Evolutionary conservation across 2,113 vertebrate species (phyloP), one percentile per base, ranked within the genome.

Genomic region (Pelusios castaneus): DNA sequence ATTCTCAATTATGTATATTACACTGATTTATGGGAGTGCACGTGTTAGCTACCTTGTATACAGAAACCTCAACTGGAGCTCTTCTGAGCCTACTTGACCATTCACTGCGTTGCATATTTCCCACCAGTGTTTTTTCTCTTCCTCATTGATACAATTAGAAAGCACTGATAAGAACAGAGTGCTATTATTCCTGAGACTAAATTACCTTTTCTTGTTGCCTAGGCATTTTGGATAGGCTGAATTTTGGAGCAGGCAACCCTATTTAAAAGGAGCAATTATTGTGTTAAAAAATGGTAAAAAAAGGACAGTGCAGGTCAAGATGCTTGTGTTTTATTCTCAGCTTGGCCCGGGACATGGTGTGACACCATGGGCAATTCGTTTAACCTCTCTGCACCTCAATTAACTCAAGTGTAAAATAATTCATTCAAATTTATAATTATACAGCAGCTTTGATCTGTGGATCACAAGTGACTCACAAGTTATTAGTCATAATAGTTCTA

Each of bases 391-490:
- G 88, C 90, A 91, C 24, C 91, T 85, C 76, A 51, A 67, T 80
- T 58, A 87, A 89, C 84, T 95, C 84, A 83, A 91, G 73, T 52
- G 52, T 56, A 82, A 82, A 3, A 1, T 82, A 81, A 94, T 95
- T 83, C 92, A 94, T 92, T 94, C 91, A 87, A 38, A 80, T 73
- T 80, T 17, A 77, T 94, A 94, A 94, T 96, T 85, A 87, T 83
- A 56, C 10, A 0, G 88, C 89, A 22, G 4, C 38, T 87, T 94
- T 90, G 91, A 92, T 79, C 78, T 45, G 73, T 84, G 60, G 41
- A 90, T 52, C 7, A 43, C 56, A 45, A 94, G 82, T 45, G 12
- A 63, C 43, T 89, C 90, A 86, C 67, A 84, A 85, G 85, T 85
- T 80, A 24, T 82, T 85, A 60, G 87, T 31, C 88, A 41, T 45